phyloP scores from a whole-genome alignment of 2,113 vertebrate genomes.

The Phylloscopus trochiloides region DNA sequence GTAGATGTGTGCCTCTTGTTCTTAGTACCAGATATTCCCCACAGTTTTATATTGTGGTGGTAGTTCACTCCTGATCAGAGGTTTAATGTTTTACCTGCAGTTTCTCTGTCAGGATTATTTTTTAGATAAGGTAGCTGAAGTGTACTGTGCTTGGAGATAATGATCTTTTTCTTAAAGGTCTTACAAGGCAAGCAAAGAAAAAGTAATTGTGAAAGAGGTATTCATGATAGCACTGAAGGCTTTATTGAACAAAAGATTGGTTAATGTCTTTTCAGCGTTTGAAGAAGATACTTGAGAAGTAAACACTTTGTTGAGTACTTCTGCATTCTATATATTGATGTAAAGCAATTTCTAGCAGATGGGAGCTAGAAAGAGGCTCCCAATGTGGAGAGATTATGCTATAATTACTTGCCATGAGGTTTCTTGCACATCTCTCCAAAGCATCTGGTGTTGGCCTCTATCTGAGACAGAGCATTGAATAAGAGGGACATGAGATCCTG shows the following conservation, averaged over 20 bases:
- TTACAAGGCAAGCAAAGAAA: neutral
- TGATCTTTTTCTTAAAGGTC: neutral
- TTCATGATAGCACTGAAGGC: neutral
- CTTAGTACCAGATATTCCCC: neutral
- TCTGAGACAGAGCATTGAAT: neutral
- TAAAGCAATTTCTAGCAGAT: neutral
- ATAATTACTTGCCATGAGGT: neutral
- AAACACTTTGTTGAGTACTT: neutral
- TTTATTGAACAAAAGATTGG: neutral
- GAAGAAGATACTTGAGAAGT: neutral
- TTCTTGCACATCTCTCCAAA: neutral
- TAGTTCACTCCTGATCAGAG: neutral
- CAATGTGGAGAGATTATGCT: neutral
- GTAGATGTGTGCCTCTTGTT: neutral
- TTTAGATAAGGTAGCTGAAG: neutral
- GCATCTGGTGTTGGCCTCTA: neutral
- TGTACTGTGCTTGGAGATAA: neutral
- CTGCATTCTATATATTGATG: neutral
- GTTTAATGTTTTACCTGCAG: neutral
- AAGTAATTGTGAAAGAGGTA: neutral
- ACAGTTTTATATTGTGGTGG: neutral
- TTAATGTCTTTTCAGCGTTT: neutral
- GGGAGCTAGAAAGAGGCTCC: neutral
- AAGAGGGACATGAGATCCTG: neutral
- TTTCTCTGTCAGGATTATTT: neutral